A percentile compares a stretch with the other conserved stretches of the same genome.
phyloP scores from a whole-genome alignment of 37 sponge, comb jelly and placozoan species.

The Tethya wilhelma region DNA sequence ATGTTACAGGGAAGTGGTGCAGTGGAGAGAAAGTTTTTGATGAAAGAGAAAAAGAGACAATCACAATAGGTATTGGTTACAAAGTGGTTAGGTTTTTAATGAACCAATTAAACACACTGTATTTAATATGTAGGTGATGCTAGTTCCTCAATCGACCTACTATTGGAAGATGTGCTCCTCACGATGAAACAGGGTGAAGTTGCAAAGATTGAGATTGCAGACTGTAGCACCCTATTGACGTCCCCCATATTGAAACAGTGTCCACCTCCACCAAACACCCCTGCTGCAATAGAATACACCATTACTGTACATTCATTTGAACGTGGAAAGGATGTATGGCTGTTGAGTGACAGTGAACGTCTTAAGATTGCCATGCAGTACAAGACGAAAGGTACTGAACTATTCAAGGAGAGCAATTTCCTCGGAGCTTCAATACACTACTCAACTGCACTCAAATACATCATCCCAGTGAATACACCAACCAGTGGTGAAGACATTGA shows the following conservation, averaged over 20 bases:
- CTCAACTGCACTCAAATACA: constrained; percentile 56
- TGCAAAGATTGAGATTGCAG: not conserved
- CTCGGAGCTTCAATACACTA: constrained; percentile 46
- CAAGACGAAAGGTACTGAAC: constrained; percentile 46
- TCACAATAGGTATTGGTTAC: constrained; percentile 15
- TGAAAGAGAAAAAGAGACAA: not conserved
- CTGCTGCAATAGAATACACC: constrained; percentile 11
- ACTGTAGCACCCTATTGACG: not conserved
- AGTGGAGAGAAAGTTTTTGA: constrained; percentile 14
- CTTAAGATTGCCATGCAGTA: constrained; percentile 33
- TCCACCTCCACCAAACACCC: not conserved
- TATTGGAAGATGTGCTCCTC: constrained; percentile 25
- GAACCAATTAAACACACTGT: not conserved
- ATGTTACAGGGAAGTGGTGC: constrained; percentile 26
- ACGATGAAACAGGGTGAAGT: constrained; percentile 48
- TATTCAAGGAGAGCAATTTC: constrained; percentile 21
- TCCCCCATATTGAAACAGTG: not conserved
- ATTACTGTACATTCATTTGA: constrained; percentile 35
- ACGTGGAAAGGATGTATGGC: constrained; percentile 56
- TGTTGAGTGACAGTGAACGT: constrained; percentile 27
- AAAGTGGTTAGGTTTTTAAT: not conserved
- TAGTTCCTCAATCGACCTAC: not conserved
- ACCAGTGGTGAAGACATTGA: not conserved
- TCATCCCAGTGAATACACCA: constrained; percentile 13
- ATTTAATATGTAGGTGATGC: constrained; percentile 21